Percentiles rank a stretch among this genome's conserved stretches.
Evolutionary conservation across 2,797 vertebrate species (phyloP).

Genomic region (Propithecus perrieri): DNA sequence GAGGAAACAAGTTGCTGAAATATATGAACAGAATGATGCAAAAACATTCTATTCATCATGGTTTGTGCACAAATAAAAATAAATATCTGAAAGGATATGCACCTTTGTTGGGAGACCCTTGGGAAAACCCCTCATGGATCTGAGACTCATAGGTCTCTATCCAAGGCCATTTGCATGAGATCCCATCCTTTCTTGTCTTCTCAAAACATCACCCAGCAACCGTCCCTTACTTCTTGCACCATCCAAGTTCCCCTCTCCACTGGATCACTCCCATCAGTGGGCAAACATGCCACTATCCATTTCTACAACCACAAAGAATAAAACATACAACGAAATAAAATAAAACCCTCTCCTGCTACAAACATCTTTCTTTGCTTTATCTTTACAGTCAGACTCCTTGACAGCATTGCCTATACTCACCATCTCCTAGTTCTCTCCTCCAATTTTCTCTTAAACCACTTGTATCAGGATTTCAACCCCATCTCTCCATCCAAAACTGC

Average conservation of each 20-base stretch:
- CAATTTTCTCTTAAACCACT: neutral
- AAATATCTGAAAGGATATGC: neutral
- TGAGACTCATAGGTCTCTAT: neutral
- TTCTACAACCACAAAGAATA: neutral
- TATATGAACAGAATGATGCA: neutral
- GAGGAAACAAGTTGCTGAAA: constrained; percentile 53
- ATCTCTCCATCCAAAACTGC: neutral
- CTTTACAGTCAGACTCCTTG: neutral
- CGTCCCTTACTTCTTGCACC: neutral
- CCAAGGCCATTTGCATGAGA: neutral
- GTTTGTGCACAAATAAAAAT: neutral
- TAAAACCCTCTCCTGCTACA: neutral
- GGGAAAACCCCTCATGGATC: neutral
- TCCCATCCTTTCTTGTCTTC: neutral
- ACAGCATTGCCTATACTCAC: neutral
- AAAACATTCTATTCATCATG: constrained; percentile 14
- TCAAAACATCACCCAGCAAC: neutral
- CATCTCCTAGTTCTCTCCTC: neutral
- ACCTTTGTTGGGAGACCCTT: neutral
- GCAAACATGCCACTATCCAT: neutral
- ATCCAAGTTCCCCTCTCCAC: neutral
- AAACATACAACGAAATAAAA: neutral
- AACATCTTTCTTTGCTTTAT: neutral
- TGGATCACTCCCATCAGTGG: neutral
- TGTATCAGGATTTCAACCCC: neutral